Evolutionary conservation across 2,797 vertebrate genomes (phyloP).

Genomic region (Sebastes matsubarae): DNA sequence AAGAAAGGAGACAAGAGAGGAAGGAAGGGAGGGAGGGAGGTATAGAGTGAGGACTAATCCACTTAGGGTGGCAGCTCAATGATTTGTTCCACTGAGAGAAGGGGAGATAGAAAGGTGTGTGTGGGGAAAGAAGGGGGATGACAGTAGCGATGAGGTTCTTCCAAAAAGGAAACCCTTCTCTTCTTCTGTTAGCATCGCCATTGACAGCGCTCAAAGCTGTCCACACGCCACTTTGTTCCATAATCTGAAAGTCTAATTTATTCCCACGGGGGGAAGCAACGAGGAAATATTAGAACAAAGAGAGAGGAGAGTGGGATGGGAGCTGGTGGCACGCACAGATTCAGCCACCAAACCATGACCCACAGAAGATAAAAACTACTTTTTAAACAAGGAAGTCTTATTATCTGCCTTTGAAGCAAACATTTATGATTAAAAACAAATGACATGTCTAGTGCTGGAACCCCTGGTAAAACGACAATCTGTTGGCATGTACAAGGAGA

Average conservation of each 20-base stretch:
- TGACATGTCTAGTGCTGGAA: neutral
- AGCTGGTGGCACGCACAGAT: neutral
- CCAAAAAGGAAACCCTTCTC: neutral
- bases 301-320: neutral
- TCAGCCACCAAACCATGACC: neutral
- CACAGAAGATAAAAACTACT: neutral
- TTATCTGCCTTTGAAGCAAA: neutral
- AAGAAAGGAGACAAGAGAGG: slow-evolving; percentile 21
- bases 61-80: slow-evolving; percentile 67
- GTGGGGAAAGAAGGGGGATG: neutral
- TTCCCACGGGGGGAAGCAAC: slow-evolving; percentile 34
- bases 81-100: slow-evolving; percentile 72
- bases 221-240: slow-evolving; percentile 32
- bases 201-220: neutral
- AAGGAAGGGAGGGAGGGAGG: slow-evolving; percentile 19
- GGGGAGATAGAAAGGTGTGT: slow-evolving; percentile 32
- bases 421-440: neutral
- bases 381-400: neutral
- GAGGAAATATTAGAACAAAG: slow-evolving; percentile 24
- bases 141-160: slow-evolving; percentile 27
- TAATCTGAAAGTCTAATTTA: slow-evolving; percentile 68
- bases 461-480: accelerated
- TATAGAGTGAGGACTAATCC: slow-evolving; percentile 63
- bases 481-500: neutral
- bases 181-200: slow-evolving; percentile 11